phyloP scores from a whole-genome alignment of 2,797 vertebrate genomes.

The Alcedo quadribrachys region DNA sequence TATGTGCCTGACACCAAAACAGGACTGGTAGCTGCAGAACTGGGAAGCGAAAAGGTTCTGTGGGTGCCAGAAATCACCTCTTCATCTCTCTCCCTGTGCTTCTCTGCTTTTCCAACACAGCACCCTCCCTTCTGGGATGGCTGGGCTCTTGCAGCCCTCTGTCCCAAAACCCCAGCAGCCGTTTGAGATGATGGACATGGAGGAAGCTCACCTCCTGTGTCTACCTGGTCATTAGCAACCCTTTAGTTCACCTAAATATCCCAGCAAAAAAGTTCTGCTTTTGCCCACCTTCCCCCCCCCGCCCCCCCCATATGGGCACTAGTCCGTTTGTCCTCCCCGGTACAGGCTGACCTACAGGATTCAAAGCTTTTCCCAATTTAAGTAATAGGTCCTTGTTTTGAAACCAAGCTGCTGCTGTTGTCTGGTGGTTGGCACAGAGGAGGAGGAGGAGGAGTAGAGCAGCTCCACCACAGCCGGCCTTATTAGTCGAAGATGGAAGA shows the following conservation, averaged over 20 bases:
- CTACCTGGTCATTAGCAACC: neutral
- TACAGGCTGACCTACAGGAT: slow-evolving; percentile 37
- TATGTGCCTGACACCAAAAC: neutral
- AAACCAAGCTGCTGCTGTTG: slow-evolving; percentile 57
- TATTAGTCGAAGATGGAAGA: slow-evolving; percentile 78
- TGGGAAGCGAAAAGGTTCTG: neutral
- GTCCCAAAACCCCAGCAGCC: fast-evolving
- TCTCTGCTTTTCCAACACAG: neutral
- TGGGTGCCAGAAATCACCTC: neutral
- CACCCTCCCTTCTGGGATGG: neutral
- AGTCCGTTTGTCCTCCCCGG: neutral
- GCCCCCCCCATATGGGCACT: neutral
- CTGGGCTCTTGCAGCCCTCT: neutral
- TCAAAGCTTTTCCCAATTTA: slow-evolving; percentile 73
- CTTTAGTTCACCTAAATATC: neutral
- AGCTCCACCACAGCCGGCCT: slow-evolving; percentile 40
- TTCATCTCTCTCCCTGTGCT: fast-evolving
- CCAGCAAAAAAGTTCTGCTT: neutral
- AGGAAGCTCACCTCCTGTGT: neutral
- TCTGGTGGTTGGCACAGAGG: slow-evolving; percentile 53
- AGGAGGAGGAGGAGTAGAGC: slow-evolving; percentile 58
- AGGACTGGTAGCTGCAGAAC: neutral
- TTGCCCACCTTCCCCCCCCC: neutral
- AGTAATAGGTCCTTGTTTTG: slow-evolving; percentile 69
- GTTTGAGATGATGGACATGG: neutral